Base-by-base conservation (phyloP, 2,113 vertebrate genomes). In the Chaenocephalus aceratus region DNA sequence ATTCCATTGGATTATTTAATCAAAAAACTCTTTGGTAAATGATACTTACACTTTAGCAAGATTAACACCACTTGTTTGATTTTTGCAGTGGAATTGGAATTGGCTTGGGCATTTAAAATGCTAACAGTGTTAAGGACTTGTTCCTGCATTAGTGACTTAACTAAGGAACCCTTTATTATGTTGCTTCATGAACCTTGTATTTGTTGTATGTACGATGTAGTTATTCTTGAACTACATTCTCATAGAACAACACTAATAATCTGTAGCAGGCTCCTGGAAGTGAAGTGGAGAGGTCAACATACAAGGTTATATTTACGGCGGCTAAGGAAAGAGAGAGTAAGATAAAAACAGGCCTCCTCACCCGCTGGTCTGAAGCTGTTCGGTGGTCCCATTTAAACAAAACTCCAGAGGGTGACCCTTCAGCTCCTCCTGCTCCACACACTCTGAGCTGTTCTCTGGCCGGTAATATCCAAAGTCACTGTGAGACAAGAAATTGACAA, bases 391-490 rank as follows among this genome's bases (percentile, higher is more conserved):
- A 0, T 97, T 95, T 45, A 98, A 93, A 84, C 97, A 98, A 76
- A 97, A 96, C 77, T 98, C 96, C 26, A 98, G 90, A 71, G 97
- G 96, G 0, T 94, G 96, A 6, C 95, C 95, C 80, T 95, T 95
- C 82, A 99, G 82, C 73, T 99, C 97, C 1, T 96, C 94, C 90
- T 99, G 96, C 84, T 98, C 96, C 86, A 96, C 90, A 79, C 98
- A 99, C 44, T 93, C 92, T 0, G 96, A 97, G 52, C 96, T 94
- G 91, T 97, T 97, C 87, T 97, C 95, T 1, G 94, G 95, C 3
- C 97, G 96, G 91, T 94, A 97, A 88, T 96, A 99, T 56, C 97
- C 98, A 83, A 98, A 99, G 91, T 99, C 98, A 85, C 98, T 99
- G 89, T 0, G 26, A 62, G 71, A 83, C 72, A 75, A 60, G 87